Conservation (phyloP, 2,797 vertebrate genomes). For the Paguma larvata region DNA sequence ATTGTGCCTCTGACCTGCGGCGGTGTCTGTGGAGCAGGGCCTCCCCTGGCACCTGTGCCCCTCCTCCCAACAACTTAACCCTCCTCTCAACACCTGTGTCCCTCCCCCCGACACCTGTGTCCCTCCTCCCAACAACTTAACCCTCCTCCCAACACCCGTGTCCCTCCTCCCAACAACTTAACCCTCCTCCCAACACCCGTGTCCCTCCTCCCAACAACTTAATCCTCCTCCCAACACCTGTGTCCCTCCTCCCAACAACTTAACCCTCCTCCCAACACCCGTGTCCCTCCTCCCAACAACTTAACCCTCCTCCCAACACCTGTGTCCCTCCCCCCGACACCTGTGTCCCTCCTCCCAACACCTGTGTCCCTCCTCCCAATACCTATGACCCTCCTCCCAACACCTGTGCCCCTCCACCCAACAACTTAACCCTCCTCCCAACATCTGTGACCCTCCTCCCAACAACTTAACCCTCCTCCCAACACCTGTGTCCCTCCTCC, state of each 20-base stretch:
- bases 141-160: too few species aligned
- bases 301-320: accelerated
- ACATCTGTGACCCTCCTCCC: too few species aligned
- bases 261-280: accelerated
- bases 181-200: accelerated
- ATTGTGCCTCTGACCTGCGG: accelerated
- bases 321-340: accelerated
- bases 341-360: neutral
- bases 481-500: neutral
- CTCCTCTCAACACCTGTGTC: too few species aligned
- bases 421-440: neutral
- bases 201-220: too few species aligned
- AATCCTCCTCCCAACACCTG: neutral
- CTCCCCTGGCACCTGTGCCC: neutral
- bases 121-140: too few species aligned
- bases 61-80: too few species aligned
- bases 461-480: neutral
- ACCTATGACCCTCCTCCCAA: neutral
- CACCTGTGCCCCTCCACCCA: too few species aligned
- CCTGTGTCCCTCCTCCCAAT: neutral
- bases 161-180: neutral
- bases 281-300: too few species aligned
- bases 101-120: neutral
- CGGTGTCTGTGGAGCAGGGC: accelerated
- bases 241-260: neutral